Evolutionary conservation across 1,140 invertebrate genomes (phyloP).

Genomic region (Atta colombica): DNA sequence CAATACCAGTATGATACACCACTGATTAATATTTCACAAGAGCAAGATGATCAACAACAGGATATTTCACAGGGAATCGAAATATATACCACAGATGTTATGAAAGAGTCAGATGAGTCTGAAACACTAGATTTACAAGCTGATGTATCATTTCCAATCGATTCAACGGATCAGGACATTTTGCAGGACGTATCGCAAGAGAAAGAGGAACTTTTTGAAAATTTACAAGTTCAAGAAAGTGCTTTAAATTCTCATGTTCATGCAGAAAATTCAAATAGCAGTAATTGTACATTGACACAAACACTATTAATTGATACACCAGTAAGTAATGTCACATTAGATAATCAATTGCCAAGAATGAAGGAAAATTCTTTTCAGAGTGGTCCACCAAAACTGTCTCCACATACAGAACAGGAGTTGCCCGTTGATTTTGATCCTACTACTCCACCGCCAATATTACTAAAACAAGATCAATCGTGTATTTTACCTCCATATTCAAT

Average conservation of each 20-base stretch:
- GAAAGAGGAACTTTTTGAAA: neutral
- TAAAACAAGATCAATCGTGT: conserved; percentile 50
- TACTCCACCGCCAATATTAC: conserved; percentile 44
- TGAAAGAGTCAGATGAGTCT: neutral
- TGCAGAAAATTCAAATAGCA: conserved; percentile 3
- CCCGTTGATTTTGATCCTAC: conserved; percentile 49
- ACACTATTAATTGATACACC: neutral
- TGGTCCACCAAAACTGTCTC: conserved; percentile 52
- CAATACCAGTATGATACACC: conserved; percentile 5
- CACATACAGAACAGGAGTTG: conserved; percentile 26
- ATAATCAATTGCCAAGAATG: conserved; percentile 13
- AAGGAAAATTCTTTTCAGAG: conserved; percentile 23
- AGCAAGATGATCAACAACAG: conserved; percentile 16
- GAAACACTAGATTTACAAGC: neutral
- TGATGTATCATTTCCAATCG: neutral
- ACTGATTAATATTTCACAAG: neutral
- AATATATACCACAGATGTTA: neutral
- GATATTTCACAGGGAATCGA: neutral
- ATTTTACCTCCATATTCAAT: conserved; percentile 25
- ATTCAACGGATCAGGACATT: conserved; percentile 9
- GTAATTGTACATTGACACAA: neutral
- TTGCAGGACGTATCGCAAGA: conserved; percentile 11
- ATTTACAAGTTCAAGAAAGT: conserved; percentile 2
- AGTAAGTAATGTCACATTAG: neutral
- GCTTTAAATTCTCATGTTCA: neutral